A percentile compares a stretch with the other conserved stretches of the same genome.
Conservation (phyloP, 2,113 vertebrate genomes). For the Ranitomeya imitator region DNA sequence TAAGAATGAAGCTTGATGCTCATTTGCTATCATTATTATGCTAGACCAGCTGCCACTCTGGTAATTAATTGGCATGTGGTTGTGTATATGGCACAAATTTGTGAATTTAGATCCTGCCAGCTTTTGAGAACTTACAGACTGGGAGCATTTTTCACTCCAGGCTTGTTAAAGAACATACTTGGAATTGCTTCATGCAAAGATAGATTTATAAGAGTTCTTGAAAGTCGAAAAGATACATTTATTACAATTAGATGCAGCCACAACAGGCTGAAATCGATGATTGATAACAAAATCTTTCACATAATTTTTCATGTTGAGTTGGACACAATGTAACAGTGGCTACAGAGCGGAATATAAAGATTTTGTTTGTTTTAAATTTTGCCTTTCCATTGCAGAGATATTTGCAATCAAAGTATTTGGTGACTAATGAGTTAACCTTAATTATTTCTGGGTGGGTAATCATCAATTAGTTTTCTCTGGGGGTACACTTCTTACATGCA, state of each 20-base stretch:
- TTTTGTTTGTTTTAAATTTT: too few species aligned
- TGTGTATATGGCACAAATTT: not conserved
- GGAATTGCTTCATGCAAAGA: not conserved
- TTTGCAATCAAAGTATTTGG: too few species aligned
- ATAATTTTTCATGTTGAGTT: too few species aligned
- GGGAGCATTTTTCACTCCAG: not conserved
- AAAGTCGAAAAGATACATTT: not conserved
- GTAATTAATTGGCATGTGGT: not conserved
- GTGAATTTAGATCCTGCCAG: not conserved
- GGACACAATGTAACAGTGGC: too few species aligned
- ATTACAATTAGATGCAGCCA: not conserved
- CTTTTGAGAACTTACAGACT: not conserved
- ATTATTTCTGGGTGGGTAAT: too few species aligned
- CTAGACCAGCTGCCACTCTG: not conserved
- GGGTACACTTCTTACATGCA: too few species aligned
- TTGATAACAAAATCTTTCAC: not conserved
- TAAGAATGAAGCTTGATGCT: not conserved
- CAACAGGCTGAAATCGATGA: not conserved
- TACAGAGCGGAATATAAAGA: too few species aligned
- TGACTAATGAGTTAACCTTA: too few species aligned
- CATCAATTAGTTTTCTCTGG: too few species aligned
- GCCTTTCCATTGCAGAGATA: too few species aligned
- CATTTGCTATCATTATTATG: not conserved
- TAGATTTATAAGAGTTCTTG: not conserved
- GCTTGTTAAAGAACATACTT: constrained; percentile 18